Evolutionary conservation across 1,140 invertebrate species (phyloP).

Genomic region (Laodelphax striatellus): DNA sequence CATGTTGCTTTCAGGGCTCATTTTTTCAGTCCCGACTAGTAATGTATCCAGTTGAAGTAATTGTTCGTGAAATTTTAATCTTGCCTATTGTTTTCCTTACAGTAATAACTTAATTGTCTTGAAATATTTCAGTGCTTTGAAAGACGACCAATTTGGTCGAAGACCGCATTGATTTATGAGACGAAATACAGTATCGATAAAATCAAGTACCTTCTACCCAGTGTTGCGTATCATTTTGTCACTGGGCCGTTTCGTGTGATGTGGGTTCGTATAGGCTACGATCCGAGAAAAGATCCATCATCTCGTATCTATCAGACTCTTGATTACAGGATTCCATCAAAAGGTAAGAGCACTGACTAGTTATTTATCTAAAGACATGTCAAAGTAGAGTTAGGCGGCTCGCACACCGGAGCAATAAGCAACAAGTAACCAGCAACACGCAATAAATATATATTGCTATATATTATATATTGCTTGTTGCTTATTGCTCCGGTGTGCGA

Average conservation of each 20-base stretch:
- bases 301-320: constrained; percentile 74
- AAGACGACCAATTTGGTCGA: constrained; percentile 74
- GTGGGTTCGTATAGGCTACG: constrained; percentile 78
- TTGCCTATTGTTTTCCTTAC: constrained; percentile 3
- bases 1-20: too few relatives aligned
- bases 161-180: constrained; percentile 52
- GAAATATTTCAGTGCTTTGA: constrained; percentile 57
- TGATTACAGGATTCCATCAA: constrained; percentile 67
- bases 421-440: too few relatives aligned
- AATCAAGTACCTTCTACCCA: constrained; percentile 68
- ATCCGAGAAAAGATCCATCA: constrained; percentile 66
- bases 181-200: constrained; percentile 47
- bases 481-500: too few relatives aligned
- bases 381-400: too few relatives aligned
- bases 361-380: too few relatives aligned
- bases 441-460: too few relatives aligned
- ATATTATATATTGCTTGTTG: too few relatives aligned
- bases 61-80: too few relatives aligned
- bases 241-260: constrained; percentile 80
- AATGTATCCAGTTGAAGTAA: too few relatives aligned
- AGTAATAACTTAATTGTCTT: too few relatives aligned
- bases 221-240: constrained; percentile 69
- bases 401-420: too few relatives aligned
- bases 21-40: too few relatives aligned
- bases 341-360: constrained; percentile 34